A percentile compares a stretch with the other conserved stretches of the same genome.
Evolutionary conservation across 2,113 vertebrate species (phyloP).

Genomic region (Siniperca chuatsi): DNA sequence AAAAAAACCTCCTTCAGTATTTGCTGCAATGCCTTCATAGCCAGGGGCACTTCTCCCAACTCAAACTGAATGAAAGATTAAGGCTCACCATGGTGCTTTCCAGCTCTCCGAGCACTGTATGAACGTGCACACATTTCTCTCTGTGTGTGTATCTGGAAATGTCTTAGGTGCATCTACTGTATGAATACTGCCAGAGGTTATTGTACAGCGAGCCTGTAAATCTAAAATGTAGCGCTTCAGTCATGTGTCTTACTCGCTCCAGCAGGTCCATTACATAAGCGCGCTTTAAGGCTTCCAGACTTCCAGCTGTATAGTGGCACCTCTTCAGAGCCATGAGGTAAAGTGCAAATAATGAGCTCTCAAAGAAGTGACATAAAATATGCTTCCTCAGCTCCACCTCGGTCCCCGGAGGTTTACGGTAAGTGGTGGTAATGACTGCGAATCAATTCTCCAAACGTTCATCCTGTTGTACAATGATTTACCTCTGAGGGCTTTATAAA

Average conservation of each 20-base stretch:
- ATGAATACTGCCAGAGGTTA: not conserved
- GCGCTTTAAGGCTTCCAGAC: not conserved
- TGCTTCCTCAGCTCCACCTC: not conserved
- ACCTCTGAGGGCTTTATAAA: not conserved
- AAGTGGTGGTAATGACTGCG: not conserved
- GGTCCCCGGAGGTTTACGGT: not conserved
- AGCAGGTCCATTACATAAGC: too few relatives aligned
- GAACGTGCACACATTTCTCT: not conserved
- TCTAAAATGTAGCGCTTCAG: not conserved
- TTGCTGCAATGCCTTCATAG: not conserved
- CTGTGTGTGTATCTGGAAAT: not conserved
- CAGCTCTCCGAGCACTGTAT: not conserved
- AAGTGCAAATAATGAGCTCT: slow-evolving; percentile 16
- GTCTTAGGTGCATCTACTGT: not conserved
- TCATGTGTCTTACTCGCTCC: too few relatives aligned
- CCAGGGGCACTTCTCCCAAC: not conserved
- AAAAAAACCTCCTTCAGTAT: not conserved
- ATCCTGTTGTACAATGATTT: not conserved
- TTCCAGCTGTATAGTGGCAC: not conserved
- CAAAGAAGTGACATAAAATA: not conserved
- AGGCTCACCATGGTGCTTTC: not conserved
- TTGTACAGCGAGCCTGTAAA: not conserved
- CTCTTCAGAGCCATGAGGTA: not conserved
- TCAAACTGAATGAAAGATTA: slow-evolving; percentile 42
- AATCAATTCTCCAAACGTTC: not conserved